Percentiles rank a stretch among this genome's conserved stretches.
Evolutionary conservation across 2,113 vertebrate species (phyloP).

Genomic region (Oplegnathus fasciatus): DNA sequence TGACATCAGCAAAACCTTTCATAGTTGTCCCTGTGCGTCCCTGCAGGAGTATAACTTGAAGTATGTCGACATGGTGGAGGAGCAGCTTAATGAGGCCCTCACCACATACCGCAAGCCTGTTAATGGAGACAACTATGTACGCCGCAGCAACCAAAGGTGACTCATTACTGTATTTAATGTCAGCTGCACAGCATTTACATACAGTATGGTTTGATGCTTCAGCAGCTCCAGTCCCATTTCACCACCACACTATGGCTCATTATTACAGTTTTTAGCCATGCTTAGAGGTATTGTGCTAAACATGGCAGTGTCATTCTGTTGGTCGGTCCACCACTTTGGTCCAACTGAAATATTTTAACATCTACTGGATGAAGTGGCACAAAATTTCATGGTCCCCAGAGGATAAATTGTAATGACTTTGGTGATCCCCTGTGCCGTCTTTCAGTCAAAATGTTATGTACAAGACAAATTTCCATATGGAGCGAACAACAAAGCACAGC

Average conservation of each 20-base stretch:
- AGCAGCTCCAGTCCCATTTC: background rate
- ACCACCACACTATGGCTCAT: background rate
- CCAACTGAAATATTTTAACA: background rate
- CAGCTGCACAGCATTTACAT: background rate
- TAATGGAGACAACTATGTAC: conserved; percentile 94
- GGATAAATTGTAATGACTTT: background rate
- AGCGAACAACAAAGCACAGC: background rate
- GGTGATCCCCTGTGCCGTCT: background rate
- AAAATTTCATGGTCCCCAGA: background rate
- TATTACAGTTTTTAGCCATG: background rate
- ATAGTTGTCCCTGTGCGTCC: background rate
- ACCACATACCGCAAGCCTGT: conserved; percentile 93
- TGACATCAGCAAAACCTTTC: background rate
- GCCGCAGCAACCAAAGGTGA: conserved; percentile 92
- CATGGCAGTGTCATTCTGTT: background rate
- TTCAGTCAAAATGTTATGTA: background rate
- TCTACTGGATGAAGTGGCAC: background rate
- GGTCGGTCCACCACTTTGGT: background rate
- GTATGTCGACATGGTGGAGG: conserved; percentile 93
- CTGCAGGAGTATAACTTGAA: conserved; percentile 92
- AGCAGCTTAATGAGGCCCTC: conserved; percentile 94
- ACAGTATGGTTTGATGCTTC: too few relatives aligned
- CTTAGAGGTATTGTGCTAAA: background rate
- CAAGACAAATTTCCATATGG: background rate
- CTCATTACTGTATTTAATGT: background rate